Base-by-base conservation (phyloP, 2,888 invertebrate species). In the Anaspis maculata region DNA sequence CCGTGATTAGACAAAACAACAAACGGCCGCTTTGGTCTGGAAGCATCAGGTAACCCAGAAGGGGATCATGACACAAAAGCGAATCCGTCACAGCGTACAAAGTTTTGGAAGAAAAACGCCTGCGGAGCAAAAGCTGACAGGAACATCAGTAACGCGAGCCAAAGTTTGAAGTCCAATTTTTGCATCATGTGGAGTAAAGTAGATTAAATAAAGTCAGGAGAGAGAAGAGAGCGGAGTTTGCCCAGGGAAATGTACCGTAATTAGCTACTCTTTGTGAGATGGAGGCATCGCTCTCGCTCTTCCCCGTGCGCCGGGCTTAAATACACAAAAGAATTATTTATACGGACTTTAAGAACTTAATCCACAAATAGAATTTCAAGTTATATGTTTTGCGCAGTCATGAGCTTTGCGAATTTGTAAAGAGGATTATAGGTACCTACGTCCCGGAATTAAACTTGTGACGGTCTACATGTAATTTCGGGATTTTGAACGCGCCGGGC, bases 291-390 rank as follows among this genome's bases (percentile, higher is more conserved):
- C 32, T 26, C 12, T 10, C 27, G 30, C 33, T 37, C 24, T 25
- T 27, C 30, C 37, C 24, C 30, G 34, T 25, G 32, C 33, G 39
- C 41, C 40, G 36, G 39, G 39, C 45, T 37, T 38, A 38, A 44
- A 44, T 41, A 35, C 30, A 45, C 45, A 43, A 45, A 47, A 48
- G 46, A 48, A 44, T 48, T 50, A 46, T 50, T 50, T 50, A 45
- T 48, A 42, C 38, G 37, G 45, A 46, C 44, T 49, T 46, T 45
- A 48, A 45, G 46, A 42, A 45, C 42, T 39, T 50, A 50, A 52
- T 52, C 49, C 44, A 42, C 45, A 49, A 50, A 52, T 46, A 49
- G 49, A 50, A 52, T 45, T 52, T 39, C 48, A 37, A 49, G 45
- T 50, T 50, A 49, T 45, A 40, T 46, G 49, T 49, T 46, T 49